Evolutionary conservation across 2,797 vertebrate species (phyloP).

Genomic region (Aldrovandia affinis): DNA sequence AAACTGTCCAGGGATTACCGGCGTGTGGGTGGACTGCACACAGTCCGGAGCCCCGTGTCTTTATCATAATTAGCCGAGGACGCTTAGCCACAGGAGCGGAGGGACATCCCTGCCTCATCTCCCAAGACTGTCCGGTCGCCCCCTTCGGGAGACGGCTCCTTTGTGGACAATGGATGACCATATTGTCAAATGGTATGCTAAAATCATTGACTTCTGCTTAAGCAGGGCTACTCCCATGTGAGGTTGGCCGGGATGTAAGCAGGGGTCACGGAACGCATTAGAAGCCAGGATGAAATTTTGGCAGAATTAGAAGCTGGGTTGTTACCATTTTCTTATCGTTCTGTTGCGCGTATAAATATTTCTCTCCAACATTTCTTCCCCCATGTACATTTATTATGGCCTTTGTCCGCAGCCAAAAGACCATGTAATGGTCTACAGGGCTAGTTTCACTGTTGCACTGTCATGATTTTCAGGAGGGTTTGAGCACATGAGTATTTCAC

Average conservation of each 20-base stretch:
- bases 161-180: slow-evolving; percentile 64
- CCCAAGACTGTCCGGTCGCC: background rate
- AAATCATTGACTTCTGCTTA: slow-evolving; percentile 74
- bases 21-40: slow-evolving; percentile 17
- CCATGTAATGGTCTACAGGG: background rate
- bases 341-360: background rate
- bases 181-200: slow-evolving; percentile 78
- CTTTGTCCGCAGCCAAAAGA: background rate
- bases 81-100: background rate
- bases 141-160: slow-evolving; percentile 49
- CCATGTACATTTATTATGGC: background rate
- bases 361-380: background rate
- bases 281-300: slow-evolving; percentile 1
- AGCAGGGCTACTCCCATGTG: slow-evolving; percentile 65
- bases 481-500: background rate
- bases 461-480: background rate
- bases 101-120: background rate
- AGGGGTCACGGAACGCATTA: slow-evolving; percentile 7
- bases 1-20: slow-evolving; percentile 56
- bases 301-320: background rate
- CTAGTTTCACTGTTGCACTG: background rate
- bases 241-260: slow-evolving; percentile 40
- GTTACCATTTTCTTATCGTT: background rate
- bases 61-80: slow-evolving; percentile 45
- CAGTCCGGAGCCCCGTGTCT: slow-evolving; percentile 40